Base-by-base conservation (phyloP, 2,888 invertebrate genomes). In the Perithous albicinctus region DNA sequence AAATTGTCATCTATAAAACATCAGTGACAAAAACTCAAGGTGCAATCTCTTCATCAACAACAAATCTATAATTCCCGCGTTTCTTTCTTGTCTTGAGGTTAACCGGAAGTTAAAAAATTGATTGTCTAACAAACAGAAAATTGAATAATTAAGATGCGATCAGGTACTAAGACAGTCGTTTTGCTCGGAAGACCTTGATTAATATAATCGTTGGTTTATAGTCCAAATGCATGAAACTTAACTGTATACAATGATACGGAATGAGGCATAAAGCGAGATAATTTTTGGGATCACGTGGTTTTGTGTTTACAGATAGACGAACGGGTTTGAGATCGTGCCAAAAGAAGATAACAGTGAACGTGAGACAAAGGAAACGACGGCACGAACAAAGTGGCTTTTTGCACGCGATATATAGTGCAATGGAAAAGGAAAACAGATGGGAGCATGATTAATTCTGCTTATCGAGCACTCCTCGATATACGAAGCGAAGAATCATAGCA, bases 291-390 rank as follows among this genome's bases (percentile, higher is more conserved):
- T 70, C 77, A 64, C 80, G 67, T 69, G 74, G 74, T 15, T 48
- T 66, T 29, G 32, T 81, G 80, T 81, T 81, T 81, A 81, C 61
- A 63, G 38, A 67, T 54, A 63, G 61, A 38, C 67, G 32, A 73
- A 54, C 26, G 56, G 38, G 38, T 66, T 78, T 82, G 78, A 70
- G 26, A 41, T 18, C 69, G 59, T 59, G 82, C 81, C 81, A 81
- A 81, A 63, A 63, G 72, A 35, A 43, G 77, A 74, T 78, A 74
- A 74, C 48, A 64, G 46, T 12, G 69, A 29, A 12, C 67, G 59
- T 7, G 66, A 82, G 70, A 82, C 82, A 82, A 82, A 82, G 82
- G 51, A 82, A 75, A 51, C 35, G 67, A 54, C 32, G 32, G 72
- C 15, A 46, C 56, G 69, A 77, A 69, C 73, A 74, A 78, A 82